phyloP scores from a whole-genome alignment of 2,797 vertebrate species.

The Pseudochromis fuscus region DNA sequence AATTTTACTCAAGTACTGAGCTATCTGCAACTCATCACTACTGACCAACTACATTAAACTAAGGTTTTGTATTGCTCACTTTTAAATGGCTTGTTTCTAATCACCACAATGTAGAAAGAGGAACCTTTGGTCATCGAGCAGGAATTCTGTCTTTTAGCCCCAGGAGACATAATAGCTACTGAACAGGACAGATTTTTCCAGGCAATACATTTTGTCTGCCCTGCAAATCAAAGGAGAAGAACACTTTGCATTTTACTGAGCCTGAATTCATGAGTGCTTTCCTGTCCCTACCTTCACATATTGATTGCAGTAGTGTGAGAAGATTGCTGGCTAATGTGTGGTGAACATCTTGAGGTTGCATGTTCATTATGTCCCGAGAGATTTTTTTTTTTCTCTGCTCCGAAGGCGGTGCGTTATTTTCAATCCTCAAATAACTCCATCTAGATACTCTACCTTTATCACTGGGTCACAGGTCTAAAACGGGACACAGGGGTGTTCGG shows the following conservation, averaged over 20 bases:
- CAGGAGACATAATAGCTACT: conserved; percentile 13
- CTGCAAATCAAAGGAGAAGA: conserved; percentile 38
- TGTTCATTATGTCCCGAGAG: background rate
- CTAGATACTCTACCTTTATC: conserved; percentile 61
- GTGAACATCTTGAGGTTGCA: background rate
- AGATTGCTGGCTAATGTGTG: conserved; percentile 1
- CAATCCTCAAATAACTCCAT: conserved; percentile 64
- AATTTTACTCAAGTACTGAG: conserved; percentile 2
- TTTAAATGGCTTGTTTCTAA: background rate
- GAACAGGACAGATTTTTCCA: conserved; percentile 15
- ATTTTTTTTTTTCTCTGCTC: conserved; percentile 19
- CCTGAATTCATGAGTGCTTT: background rate
- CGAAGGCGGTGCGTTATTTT: conserved; percentile 24
- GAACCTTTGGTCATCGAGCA: conserved; percentile 28
- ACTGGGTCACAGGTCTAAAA: conserved; percentile 58
- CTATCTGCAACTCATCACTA: background rate
- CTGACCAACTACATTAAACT: background rate
- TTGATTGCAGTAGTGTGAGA: background rate
- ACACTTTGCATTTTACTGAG: conserved; percentile 6
- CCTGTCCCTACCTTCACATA: background rate
- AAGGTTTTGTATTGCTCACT: background rate
- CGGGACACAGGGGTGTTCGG: conserved; percentile 56
- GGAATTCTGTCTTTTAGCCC: conserved; percentile 39
- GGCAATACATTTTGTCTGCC: conserved; percentile 10
- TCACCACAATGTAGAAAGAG: background rate